These are phyloP conservation scores for Physella acuta DNA, from an alignment of 1,140 invertebrate genomes.

Conservation along the genomic window DNA sequence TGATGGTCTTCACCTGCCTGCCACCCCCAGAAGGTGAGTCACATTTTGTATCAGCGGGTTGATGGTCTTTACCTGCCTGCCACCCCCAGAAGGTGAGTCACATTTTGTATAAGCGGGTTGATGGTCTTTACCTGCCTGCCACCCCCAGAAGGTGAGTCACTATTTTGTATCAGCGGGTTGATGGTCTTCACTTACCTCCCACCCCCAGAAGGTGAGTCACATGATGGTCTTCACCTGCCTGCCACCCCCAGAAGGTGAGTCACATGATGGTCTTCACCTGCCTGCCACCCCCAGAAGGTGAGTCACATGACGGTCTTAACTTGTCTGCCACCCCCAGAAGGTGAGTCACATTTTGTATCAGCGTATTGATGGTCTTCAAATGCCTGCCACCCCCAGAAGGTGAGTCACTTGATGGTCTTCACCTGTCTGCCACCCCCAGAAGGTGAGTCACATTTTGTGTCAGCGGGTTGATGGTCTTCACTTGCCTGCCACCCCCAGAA, in stretches of 20 bases:
- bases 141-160: constrained; percentile 74
- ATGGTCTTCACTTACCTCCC: constrained; percentile 4
- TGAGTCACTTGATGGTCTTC: background rate
- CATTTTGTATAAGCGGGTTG: constrained; percentile 49
- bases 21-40: background rate
- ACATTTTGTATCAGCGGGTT: background rate
- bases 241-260: background rate
- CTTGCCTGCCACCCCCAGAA: background rate
- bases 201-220: background rate
- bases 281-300: background rate
- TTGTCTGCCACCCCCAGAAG: background rate
- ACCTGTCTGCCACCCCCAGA: background rate
- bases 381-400: background rate
- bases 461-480: background rate
- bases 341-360: constrained; percentile 62
- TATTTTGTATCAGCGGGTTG: constrained; percentile 51
- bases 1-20: too few relatives aligned
- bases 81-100: background rate
- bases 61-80: background rate
- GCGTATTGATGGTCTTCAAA: background rate
- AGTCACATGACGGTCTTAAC: background rate
- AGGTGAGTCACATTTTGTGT: constrained; percentile 65
- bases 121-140: constrained; percentile 85
- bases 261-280: background rate
- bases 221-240: constrained; percentile 5